A percentile compares a stretch with the other conserved stretches of the same genome.
Evolutionary conservation across 2,113 vertebrate species (phyloP).

Genomic region (Psophia crepitans): DNA sequence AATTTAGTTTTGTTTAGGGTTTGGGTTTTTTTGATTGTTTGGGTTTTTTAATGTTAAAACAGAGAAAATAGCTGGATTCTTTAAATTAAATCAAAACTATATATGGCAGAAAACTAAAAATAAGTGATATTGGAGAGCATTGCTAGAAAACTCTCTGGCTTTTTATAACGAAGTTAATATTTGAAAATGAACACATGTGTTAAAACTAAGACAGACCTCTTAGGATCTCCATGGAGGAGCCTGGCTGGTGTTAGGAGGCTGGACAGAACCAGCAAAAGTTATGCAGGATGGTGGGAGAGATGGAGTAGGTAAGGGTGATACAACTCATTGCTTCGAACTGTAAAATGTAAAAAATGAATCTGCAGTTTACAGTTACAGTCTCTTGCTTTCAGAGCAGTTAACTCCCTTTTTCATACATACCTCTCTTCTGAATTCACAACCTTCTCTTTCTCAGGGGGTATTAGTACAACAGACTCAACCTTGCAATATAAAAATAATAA

Average conservation of each 20-base stretch:
- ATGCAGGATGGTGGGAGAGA: background rate
- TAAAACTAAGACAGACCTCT: background rate
- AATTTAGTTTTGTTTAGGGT: background rate
- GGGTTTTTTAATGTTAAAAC: background rate
- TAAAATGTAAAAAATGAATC: background rate
- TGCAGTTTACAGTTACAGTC: background rate
- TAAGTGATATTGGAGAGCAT: background rate
- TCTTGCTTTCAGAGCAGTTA: background rate
- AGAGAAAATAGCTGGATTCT: background rate
- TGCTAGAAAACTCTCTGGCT: background rate
- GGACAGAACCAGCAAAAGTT: background rate
- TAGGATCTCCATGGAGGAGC: background rate
- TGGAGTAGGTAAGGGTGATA: background rate
- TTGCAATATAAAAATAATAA: background rate
- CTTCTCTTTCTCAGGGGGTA: background rate
- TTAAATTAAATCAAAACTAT: background rate
- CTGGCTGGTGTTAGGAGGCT: background rate
- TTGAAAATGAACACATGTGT: background rate
- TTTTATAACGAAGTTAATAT: background rate
- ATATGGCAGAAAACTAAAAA: background rate
- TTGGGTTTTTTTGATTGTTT: background rate
- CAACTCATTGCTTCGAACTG: background rate
- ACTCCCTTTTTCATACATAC: background rate
- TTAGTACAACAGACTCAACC: background rate
- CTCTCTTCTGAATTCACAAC: background rate